Evolutionary conservation across 2,888 invertebrate species (phyloP), one percentile per base, ranked within the genome.

Genomic region (Microctonus brassicae): DNA sequence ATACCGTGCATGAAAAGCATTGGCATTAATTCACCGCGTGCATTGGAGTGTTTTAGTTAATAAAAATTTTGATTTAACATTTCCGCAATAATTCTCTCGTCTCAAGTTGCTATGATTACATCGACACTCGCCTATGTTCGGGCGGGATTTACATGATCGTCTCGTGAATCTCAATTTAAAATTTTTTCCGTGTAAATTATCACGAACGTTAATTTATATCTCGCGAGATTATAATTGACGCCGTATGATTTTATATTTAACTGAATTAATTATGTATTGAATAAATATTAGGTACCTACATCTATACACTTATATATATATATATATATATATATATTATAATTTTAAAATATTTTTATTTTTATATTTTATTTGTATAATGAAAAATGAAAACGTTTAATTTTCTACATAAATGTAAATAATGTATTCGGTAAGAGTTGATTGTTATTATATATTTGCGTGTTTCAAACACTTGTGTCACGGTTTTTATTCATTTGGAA

Each of bases 11-110:
- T 29, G 55, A 33, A 61, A n/a, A 66, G 52, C 73, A 69, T 69
- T 63, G 52, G 72, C 72, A 65, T 72, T 58, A 33, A 2, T 20
- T 33, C 17, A 26, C 62, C n/a, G n/a, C n/a, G n/a, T 20, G 36
- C 69, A 66, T 69, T 69, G 71, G 71, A 53, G n/a, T 79, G 79
- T 79, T n/a, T n/a, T n/a, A n/a, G 82, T 82, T 79, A 78, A 79
- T 75, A 76, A 77, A 78, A 78, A 75, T 79, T 77, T 69, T 47
- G 42, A 69, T 64, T n/a, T 64, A 7, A 7, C 52, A 70, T 65
- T 70, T 70, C 65, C 60, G 65, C 36, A 34, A 26, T 29, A 29
- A 47, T 62, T 62, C 55, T 39, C 47, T 47, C 47, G 17, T 17
- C 17, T 47, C 17, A 47, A n/a, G 39, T 34, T 36, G 20, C n/a